These are phyloP conservation scores for Plotosus lineatus DNA, from an alignment of 2,113 vertebrate species.

Conservation along the genomic window DNA sequence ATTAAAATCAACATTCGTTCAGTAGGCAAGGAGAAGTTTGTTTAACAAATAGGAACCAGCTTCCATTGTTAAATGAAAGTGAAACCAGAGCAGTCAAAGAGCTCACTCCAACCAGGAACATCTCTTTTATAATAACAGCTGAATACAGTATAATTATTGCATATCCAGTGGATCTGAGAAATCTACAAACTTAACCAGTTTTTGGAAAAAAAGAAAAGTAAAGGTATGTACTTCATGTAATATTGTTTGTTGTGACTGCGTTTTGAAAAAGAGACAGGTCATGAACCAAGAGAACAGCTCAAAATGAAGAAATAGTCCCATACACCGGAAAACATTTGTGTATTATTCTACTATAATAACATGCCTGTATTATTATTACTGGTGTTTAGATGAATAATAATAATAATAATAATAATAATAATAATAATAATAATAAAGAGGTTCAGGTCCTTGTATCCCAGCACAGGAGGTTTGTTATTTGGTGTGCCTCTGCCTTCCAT, in stretches of 20 bases:
- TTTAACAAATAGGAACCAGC: neutral
- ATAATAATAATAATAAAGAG: no score
- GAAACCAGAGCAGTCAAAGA: neutral
- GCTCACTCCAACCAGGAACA: neutral
- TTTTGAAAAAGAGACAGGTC: no score
- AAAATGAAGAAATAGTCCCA: neutral
- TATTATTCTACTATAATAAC: neutral
- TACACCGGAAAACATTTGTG: neutral
- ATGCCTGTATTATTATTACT: no score
- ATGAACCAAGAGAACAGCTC: neutral
- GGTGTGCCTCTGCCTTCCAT: conserved; percentile 99
- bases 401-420: no score
- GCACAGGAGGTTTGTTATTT: conserved; percentile 97
- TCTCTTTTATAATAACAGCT: neutral
- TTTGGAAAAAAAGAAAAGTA: neutral
- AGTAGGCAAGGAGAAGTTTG: neutral
- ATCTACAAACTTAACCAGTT: neutral
- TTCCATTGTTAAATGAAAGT: neutral
- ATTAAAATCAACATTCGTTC: neutral
- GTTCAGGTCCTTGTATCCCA: no score
- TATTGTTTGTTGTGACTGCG: no score
- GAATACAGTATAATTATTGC: neutral
- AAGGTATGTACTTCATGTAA: neutral
- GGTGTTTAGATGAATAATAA: no score
- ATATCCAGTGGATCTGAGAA: neutral